phyloP scores from a whole-genome alignment of 92 coral and sea anemone genomes.

The Parazoanthus atlanticus region DNA sequence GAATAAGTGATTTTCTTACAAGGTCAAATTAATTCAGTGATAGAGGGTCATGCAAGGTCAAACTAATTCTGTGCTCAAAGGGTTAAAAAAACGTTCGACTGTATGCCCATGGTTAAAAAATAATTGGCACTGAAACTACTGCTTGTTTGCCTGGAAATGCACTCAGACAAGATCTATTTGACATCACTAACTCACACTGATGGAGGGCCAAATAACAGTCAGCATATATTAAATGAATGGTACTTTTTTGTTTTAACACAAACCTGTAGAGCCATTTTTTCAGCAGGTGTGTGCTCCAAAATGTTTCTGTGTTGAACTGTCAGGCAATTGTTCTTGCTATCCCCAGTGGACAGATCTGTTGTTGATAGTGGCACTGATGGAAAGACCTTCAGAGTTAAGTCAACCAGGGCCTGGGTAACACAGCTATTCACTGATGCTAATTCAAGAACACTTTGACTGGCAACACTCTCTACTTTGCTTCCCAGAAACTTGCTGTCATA shows the following conservation, averaged over 20 bases:
- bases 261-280: constrained; percentile 88
- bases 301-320: constrained; percentile 56
- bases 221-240: too few species aligned
- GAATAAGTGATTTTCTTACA: too few species aligned
- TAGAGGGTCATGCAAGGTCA: too few species aligned
- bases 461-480: constrained; percentile 32
- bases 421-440: constrained; percentile 78
- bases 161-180: too few species aligned
- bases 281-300: constrained; percentile 86
- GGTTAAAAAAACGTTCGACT: too few species aligned
- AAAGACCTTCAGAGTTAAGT: constrained; percentile 44
- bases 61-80: too few species aligned
- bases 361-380: constrained; percentile 64
- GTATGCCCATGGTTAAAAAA: too few species aligned
- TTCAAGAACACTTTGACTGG: constrained; percentile 84
- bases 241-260: not conserved
- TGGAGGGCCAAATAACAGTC: not conserved
- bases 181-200: not conserved
- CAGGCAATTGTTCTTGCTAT: constrained; percentile 36
- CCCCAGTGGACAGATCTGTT: constrained; percentile 52
- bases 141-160: too few species aligned
- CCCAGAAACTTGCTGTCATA: constrained; percentile 18
- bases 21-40: too few species aligned
- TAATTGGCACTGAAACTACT: too few species aligned
- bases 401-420: constrained; percentile 69